A percentile compares a stretch with the other conserved stretches of the same genome.
Evolutionary conservation across 2,113 vertebrate genomes (phyloP).

Genomic region (Boulengeromyrus knoepffleri): DNA sequence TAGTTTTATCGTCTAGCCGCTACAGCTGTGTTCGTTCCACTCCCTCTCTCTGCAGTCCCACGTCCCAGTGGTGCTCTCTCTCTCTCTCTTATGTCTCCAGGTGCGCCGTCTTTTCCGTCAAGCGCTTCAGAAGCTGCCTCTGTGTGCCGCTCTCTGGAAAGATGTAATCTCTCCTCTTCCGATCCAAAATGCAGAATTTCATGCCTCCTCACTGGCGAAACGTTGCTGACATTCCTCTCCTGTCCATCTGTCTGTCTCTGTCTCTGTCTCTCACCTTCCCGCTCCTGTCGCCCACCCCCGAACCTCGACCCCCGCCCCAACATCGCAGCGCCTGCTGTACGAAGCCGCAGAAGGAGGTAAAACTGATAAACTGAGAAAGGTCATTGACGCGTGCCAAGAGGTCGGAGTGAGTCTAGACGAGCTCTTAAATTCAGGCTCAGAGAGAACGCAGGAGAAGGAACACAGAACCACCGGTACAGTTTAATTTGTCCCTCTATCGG

Average conservation of each 20-base stretch:
- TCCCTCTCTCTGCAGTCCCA: slow-evolving; percentile 9
- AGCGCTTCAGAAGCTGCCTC: slow-evolving; percentile 84
- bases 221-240: slow-evolving; percentile 7
- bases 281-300: slow-evolving; percentile 32
- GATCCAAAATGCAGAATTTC: neutral
- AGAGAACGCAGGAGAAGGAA: slow-evolving; percentile 76
- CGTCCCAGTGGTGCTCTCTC: neutral
- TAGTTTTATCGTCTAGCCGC: neutral
- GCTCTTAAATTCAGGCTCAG: slow-evolving; percentile 81
- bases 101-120: slow-evolving; percentile 85
- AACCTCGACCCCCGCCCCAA: slow-evolving; percentile 36
- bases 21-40: neutral
- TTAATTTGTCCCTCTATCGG: slow-evolving; percentile 51
- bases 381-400: slow-evolving; percentile 88
- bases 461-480: slow-evolving; percentile 63
- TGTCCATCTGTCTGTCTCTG: neutral
- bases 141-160: slow-evolving; percentile 93
- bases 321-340: slow-evolving; percentile 84
- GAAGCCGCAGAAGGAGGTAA: slow-evolving; percentile 88
- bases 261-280: slow-evolving; percentile 5
- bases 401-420: slow-evolving; percentile 93
- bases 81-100: slow-evolving; percentile 61
- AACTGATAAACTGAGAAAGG: slow-evolving; percentile 84
- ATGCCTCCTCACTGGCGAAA: neutral
- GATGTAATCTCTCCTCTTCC: slow-evolving; percentile 72